Conservation (phyloP, 1,140 invertebrate genomes). For the Cydia strobilella region DNA sequence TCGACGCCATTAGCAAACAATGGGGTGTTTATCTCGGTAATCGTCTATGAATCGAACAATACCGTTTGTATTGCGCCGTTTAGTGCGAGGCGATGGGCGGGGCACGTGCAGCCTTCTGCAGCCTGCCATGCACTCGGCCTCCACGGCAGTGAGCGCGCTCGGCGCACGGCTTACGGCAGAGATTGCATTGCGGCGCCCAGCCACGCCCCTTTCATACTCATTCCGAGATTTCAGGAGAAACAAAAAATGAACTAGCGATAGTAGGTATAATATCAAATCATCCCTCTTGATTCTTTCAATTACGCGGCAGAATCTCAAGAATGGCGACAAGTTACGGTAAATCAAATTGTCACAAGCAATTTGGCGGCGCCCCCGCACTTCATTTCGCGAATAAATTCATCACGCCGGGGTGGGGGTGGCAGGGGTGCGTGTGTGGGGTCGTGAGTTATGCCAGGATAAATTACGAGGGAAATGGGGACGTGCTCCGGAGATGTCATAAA, state of each 20-base stretch:
- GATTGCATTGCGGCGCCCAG: background rate
- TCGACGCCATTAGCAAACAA: background rate
- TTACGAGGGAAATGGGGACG: background rate
- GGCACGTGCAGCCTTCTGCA: background rate
- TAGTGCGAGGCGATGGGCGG: background rate
- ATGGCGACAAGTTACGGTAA: conserved; percentile 20
- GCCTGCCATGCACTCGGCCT: conserved; percentile 2
- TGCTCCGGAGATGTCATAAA: background rate
- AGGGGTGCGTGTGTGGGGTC: background rate
- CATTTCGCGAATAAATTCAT: conserved; percentile 56
- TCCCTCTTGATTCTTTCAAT: conserved; percentile 28
- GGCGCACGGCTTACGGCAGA: background rate
- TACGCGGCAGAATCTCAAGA: conserved; percentile 23
- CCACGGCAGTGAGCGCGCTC: background rate
- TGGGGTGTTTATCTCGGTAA: conserved; percentile 8
- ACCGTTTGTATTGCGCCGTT: background rate
- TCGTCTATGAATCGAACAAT: conserved; percentile 6
- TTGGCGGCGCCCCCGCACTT: conserved; percentile 40
- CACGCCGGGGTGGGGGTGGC: conserved; percentile 34
- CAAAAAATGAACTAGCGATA: background rate
- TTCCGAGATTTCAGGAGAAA: background rate
- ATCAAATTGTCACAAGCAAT: conserved; percentile 32
- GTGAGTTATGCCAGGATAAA: background rate
- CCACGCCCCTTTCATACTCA: background rate
- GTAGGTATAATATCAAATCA: background rate